These are phyloP conservation scores for Cynaeus angustus DNA, from an alignment of 2,888 invertebrate genomes.

Conservation along the genomic window DNA sequence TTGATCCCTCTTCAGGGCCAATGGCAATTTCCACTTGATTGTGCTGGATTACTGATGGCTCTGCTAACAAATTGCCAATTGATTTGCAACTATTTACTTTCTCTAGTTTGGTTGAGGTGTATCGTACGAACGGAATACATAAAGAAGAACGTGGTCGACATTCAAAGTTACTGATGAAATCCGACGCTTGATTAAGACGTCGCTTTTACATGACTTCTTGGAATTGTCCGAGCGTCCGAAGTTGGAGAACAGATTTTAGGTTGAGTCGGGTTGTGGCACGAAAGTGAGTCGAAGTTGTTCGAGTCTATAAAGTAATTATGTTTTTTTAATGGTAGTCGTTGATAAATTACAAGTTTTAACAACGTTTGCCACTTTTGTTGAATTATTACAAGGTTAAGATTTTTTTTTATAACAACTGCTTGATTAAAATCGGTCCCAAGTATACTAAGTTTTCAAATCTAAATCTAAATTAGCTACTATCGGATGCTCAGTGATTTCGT, in stretches of 20 bases:
- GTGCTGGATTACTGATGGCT: constrained; percentile 53
- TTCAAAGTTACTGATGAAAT: constrained; percentile 43
- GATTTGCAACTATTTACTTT: constrained; percentile 57
- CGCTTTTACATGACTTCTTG: constrained; percentile 28
- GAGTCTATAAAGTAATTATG: no score
- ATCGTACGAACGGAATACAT: constrained; percentile 45
- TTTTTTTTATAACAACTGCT: no score
- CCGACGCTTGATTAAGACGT: constrained; percentile 38
- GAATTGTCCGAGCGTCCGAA: constrained; percentile 1
- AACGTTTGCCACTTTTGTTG: no score
- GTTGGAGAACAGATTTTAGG: background rate
- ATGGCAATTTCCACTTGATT: constrained; percentile 53
- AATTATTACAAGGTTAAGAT: no score
- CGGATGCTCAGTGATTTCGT: no score
- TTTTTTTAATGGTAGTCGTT: no score
- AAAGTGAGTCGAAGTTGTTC: no score
- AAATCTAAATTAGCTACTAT: no score
- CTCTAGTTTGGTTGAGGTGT: constrained; percentile 41
- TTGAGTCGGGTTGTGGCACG: no score
- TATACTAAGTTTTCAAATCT: no score
- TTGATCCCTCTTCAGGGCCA: constrained; percentile 53
- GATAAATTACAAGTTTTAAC: no score
- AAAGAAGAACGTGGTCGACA: constrained; percentile 44
- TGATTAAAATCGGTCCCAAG: no score
- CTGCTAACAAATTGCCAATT: constrained; percentile 59